phyloP scores from a whole-genome alignment of 2,888 invertebrate genomes.

The Deilephila elpenor region DNA sequence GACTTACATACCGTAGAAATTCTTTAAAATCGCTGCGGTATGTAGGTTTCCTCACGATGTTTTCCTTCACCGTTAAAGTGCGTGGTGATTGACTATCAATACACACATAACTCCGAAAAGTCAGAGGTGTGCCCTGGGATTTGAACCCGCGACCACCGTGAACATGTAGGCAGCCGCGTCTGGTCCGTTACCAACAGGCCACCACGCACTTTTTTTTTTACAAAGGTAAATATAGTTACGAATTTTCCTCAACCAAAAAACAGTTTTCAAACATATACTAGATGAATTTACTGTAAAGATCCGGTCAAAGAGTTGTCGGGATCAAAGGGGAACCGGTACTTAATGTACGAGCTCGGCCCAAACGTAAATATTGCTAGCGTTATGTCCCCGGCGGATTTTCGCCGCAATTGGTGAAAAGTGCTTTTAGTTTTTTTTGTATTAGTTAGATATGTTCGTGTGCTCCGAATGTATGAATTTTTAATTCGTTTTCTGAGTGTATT shows the following conservation, averaged over 20 bases:
- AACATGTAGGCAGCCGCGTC: too few species aligned
- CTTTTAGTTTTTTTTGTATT: constrained; percentile 36
- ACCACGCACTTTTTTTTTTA: too few species aligned
- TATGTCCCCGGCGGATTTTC: constrained; percentile 45
- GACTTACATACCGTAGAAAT: too few species aligned
- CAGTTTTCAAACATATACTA: constrained; percentile 56
- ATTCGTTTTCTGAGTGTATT: not conserved
- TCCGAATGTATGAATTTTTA: not conserved
- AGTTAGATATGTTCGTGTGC: not conserved
- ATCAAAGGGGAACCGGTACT: constrained; percentile 53
- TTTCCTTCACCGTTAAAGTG: too few species aligned
- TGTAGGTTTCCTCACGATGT: too few species aligned
- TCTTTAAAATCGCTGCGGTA: too few species aligned
- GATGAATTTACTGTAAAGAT: constrained; percentile 58
- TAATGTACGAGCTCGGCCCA: constrained; percentile 52
- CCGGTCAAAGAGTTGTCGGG: constrained; percentile 59
- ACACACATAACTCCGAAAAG: too few species aligned
- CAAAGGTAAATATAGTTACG: too few species aligned
- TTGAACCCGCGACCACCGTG: too few species aligned
- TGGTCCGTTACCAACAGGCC: too few species aligned
- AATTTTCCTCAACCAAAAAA: constrained; percentile 42
- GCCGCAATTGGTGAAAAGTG: constrained; percentile 42
- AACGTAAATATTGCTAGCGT: constrained; percentile 60
- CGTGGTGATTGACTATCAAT: too few species aligned
- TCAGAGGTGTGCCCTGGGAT: too few species aligned